Evolutionary conservation across 2,113 vertebrate species (phyloP).

Genomic region (Mus pahari): DNA sequence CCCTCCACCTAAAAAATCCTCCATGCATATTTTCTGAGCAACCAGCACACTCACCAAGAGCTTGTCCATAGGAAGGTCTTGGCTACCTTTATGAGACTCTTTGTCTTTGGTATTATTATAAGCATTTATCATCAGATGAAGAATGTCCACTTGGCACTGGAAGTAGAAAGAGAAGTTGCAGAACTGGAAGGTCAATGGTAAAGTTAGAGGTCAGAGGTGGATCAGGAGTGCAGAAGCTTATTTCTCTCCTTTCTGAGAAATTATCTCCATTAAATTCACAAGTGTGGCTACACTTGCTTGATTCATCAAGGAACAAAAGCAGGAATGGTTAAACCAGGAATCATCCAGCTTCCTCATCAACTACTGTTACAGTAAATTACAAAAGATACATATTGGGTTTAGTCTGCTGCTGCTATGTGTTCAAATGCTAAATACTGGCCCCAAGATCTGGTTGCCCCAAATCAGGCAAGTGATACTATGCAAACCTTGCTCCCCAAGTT

Average conservation of each 20-base stretch:
- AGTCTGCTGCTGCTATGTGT: too few relatives aligned
- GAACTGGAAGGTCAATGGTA: background rate
- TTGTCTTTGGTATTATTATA: slow-evolving; percentile 80
- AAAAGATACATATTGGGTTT: background rate
- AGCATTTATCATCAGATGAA: slow-evolving; percentile 89
- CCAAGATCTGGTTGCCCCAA: too few relatives aligned
- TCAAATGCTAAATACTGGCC: too few relatives aligned
- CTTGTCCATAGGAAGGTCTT: background rate
- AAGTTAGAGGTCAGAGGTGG: background rate
- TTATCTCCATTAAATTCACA: background rate
- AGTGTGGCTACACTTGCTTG: too few relatives aligned
- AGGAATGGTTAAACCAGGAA: too few relatives aligned
- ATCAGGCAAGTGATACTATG: too few relatives aligned
- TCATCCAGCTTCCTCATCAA: background rate
- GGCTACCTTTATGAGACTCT: slow-evolving; percentile 65
- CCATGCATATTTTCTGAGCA: background rate
- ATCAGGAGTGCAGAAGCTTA: background rate
- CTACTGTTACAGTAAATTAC: background rate
- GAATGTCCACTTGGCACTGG: background rate
- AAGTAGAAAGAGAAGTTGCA: background rate
- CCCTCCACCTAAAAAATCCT: background rate
- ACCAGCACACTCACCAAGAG: background rate
- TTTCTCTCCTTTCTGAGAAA: background rate
- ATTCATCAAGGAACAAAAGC: background rate
- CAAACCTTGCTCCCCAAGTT: too few relatives aligned